Base-by-base conservation (phyloP, 2,113 vertebrate genomes). In the Ciconia stormi region DNA sequence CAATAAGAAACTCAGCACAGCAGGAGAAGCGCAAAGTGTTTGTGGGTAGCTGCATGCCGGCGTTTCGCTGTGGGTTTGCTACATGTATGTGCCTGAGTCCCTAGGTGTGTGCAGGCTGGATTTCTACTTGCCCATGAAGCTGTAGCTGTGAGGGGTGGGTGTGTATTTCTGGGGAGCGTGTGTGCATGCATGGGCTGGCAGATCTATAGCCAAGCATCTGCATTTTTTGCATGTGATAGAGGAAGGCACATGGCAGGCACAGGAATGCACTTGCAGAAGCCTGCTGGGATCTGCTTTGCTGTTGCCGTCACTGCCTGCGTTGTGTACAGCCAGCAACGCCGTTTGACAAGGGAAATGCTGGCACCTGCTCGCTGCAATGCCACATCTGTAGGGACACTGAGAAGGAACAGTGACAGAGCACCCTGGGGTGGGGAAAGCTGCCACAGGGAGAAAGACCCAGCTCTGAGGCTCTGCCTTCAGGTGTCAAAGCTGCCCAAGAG, bases 401-500 rank as follows among this genome's bases (percentile, higher is more conserved):
- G 59, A 63, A 62, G 46, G 10, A 16, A 4, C 36, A n/a, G 26
- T 1, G 69, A 13, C 77, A 42, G 13, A 29, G 71, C 29, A 20
- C 23, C 58, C 58, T 3, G 34, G n/a, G 30, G 1, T 18, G 74
- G 34, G 62, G 8, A 90, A 17, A 50, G 46, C 19, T 71, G 56
- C 42, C 22, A 11, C 1, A 2, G 11, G 38, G 63, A 92, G 34
- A 7, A 20, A 8, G 16, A 52, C 7, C 14, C 76, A 49, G 50
- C 46, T 65, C 42, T 1, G 1, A 53, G 56, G 17, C n/a, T 84
- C 42, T 82, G 59, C 73, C 22, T 89, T 44, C 30, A 44, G 80
- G 22, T 23, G 16, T 11, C 11, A 4, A 21, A 76, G n/a, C 29
- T 27, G n/a, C 23, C 59, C 0, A 0, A 30, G 49, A 44, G 30